Evolutionary conservation across 1,140 invertebrate genomes (phyloP).

Genomic region (Drosophila nannoptera): DNA sequence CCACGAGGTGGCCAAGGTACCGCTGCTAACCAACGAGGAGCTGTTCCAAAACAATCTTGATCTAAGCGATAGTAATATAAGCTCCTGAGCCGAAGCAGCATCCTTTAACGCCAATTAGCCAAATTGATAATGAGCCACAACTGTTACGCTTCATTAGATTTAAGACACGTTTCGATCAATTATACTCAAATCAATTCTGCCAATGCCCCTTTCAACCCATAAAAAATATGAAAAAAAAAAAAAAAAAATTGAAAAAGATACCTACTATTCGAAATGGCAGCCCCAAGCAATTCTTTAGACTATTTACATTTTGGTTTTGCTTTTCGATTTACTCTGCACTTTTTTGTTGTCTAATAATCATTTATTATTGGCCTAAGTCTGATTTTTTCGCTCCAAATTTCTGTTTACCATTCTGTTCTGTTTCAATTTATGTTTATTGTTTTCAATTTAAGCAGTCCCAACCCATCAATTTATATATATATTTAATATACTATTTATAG

Average conservation of each 20-base stretch:
- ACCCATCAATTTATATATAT: constrained; percentile 8
- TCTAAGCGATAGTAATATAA: constrained; percentile 50
- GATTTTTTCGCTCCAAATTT: constrained; percentile 17
- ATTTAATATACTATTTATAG: constrained; percentile 28
- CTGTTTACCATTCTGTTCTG: constrained; percentile 12
- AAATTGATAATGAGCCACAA: constrained; percentile 59
- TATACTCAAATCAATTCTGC: background rate
- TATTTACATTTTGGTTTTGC: constrained; percentile 34
- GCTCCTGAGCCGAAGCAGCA: constrained; percentile 17
- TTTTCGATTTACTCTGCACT: constrained; percentile 33
- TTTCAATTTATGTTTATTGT: constrained; percentile 26
- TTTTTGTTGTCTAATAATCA: constrained; percentile 23
- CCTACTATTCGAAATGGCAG: background rate
- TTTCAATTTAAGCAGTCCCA: background rate
- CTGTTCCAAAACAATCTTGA: constrained; percentile 71
- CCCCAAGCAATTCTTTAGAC: background rate
- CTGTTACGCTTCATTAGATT: constrained; percentile 15
- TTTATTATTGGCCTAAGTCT: constrained; percentile 19
- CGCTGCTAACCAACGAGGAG: constrained; percentile 80
- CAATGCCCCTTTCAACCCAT: too few relatives aligned
- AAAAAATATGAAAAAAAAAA: too few relatives aligned
- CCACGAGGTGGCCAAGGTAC: constrained; percentile 89
- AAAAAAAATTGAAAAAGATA: constrained; percentile 1
- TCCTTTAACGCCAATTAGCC: constrained; percentile 48
- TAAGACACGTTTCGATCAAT: constrained; percentile 19